These are phyloP conservation scores for Saxidomus purpurata DNA, from an alignment of 1,140 invertebrate species.

Conservation along the genomic window DNA sequence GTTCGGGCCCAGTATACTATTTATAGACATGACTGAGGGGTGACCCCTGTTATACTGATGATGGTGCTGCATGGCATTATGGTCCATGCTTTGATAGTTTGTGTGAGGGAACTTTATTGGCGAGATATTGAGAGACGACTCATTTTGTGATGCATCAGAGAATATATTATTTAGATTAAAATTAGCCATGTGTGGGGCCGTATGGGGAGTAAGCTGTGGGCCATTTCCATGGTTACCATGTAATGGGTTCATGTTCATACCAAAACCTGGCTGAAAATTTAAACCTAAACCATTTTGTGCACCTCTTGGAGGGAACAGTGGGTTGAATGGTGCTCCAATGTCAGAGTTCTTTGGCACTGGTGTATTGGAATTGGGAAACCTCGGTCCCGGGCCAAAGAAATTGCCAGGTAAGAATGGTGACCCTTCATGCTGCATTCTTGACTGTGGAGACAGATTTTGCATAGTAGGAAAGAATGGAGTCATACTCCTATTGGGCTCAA, in stretches of 20 bases:
- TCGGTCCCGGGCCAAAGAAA: slow-evolving; percentile 78
- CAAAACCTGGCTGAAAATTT: slow-evolving; percentile 86
- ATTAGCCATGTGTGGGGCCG: slow-evolving; percentile 85
- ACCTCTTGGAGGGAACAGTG: slow-evolving; percentile 83
- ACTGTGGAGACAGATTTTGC: slow-evolving; percentile 81
- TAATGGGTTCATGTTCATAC: slow-evolving; percentile 85
- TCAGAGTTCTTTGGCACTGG: slow-evolving; percentile 80
- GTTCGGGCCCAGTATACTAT: slow-evolving; percentile 84
- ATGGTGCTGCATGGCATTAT: slow-evolving; percentile 83
- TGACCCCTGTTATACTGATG: slow-evolving; percentile 84
- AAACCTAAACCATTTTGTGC: slow-evolving; percentile 85
- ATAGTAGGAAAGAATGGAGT: slow-evolving; percentile 83
- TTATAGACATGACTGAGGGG: slow-evolving; percentile 84
- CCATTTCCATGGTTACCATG: slow-evolving; percentile 79
- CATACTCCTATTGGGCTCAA: slow-evolving; percentile 84
- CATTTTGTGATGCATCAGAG: slow-evolving; percentile 81
- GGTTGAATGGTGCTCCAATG: slow-evolving; percentile 81
- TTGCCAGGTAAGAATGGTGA: slow-evolving; percentile 82
- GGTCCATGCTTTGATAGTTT: slow-evolving; percentile 84
- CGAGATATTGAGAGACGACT: slow-evolving; percentile 82
- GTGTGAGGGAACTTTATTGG: slow-evolving; percentile 86
- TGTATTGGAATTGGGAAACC: slow-evolving; percentile 77
- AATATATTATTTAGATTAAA: slow-evolving; percentile 86
- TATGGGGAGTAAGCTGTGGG: slow-evolving; percentile 82
- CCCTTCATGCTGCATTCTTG: slow-evolving; percentile 78